Evolutionary conservation across 2,113 vertebrate species (phyloP), one percentile per base, ranked within the genome.

Genomic region (Polypterus bichir): DNA sequence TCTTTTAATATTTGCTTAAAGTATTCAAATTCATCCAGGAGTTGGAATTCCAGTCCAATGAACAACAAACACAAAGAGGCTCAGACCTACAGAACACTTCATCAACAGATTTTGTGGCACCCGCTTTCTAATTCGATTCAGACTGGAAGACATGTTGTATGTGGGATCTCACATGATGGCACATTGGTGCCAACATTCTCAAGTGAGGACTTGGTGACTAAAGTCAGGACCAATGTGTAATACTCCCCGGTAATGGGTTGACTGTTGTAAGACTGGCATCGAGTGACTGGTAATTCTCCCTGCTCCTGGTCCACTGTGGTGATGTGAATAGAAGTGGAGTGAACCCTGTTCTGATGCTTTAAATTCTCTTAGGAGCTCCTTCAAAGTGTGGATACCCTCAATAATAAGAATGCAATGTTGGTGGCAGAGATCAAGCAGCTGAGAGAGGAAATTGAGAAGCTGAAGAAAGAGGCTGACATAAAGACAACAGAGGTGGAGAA

Each of bases 401-500:
- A 68, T 66, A 71, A 75, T 51, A 82, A 76, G 54, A 79, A 79
- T 56, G 60, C 79, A 1, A 75, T 54, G 62, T 79, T 81, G n/a
- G 4, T 74, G 48, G 10, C 46, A 49, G 81, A 81, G 72, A 75
- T 86, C 61, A 64, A 54, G 3, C 62, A 67, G 65, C 67, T 81
- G 45, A 79, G 80, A 49, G 59, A 65, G 0, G 76, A 86, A 61
- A 72, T 45, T 0, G 57, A 60, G 3, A 57, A 70, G 55, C 72
- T 79, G 51, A 72, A 27, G 45, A 44, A 4, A 54, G 64, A n/a
- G 46, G 1, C 63, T 1, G 62, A 76, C 0, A 3, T n/a, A 10
- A 74, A 79, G 5, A 68, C 72, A n/a, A 62, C 44, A 3, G 74
- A 83, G 62, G 66, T 72, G 5, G 3, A 53, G 11, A 63, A 49